Evolutionary conservation across 2,113 vertebrate genomes (phyloP), one percentile per base, ranked within the genome.

Genomic region (Chroicocephalus ridibundus): DNA sequence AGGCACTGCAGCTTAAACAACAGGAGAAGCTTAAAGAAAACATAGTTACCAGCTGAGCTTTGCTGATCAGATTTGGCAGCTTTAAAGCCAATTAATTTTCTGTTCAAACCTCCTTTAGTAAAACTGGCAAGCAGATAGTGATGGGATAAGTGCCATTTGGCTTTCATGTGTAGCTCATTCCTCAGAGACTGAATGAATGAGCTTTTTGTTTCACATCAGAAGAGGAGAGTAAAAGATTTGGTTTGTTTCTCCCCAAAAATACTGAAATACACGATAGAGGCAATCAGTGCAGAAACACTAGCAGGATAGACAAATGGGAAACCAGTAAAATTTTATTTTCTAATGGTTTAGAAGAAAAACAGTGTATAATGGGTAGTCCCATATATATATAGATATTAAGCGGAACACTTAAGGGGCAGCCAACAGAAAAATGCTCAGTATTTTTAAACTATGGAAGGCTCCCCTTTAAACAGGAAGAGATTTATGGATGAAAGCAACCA

Each of bases 1-100:
- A 89, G 74, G 78, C 44, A 49, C 13, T 38, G 82, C 58, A 40
- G 82, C 72, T 95, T 96, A 93, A 95, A 85, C 58, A 32, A 91
- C 61, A 74, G 31, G 34, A 92, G 86, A 94, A 91, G 95, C 82
- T 95, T 95, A 86, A 65, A 82, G 86, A 93, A 95, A 96, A 96
- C 32, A 2, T 44, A 90, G 93, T 83, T 91, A 52, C 51, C 82
- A 80, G 92, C 81, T 97, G 93, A 97, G 88, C 96, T 96, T 86
- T 80, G 66, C 89, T 97, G 92, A 97, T 78, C 92, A 96, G 96
- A 94, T 96, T 94, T 72, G 80, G 60, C 75, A 90, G 93, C 81
- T 97, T 94, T 68, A 97, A 97, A 93, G 88, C 94, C 94, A 96
- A 96, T 97, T 97, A 96, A 96, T 97, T 94, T 97, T 96, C 94